These are phyloP conservation scores for Drosophila paulistorum DNA, from an alignment of 1,140 invertebrate genomes.

Conservation along the genomic window DNA sequence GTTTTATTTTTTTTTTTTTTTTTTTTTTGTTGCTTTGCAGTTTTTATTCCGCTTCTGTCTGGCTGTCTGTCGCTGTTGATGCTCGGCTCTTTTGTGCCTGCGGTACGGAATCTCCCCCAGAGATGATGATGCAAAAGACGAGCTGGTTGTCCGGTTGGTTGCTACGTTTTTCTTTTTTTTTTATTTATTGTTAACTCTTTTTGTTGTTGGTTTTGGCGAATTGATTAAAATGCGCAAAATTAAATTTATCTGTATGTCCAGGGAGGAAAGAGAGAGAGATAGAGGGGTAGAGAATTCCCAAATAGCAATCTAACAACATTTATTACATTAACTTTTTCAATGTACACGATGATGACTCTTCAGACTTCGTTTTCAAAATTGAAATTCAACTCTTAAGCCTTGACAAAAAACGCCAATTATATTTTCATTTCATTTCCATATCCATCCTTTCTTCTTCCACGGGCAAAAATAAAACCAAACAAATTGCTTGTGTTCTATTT, in stretches of 20 bases:
- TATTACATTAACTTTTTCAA: constrained; percentile 1
- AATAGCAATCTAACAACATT: constrained; percentile 4
- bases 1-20: constrained; percentile 45
- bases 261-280: neutral
- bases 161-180: neutral
- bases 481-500: too few relatives aligned
- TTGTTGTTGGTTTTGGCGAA: constrained; percentile 8
- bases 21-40: constrained; percentile 37
- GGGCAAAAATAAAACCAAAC: too few relatives aligned
- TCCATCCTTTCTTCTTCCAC: too few relatives aligned
- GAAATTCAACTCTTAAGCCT: neutral
- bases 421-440: too few relatives aligned
- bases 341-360: neutral
- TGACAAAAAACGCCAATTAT: too few relatives aligned
- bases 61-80: neutral
- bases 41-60: constrained; percentile 5
- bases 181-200: constrained; percentile 19
- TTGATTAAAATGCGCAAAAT: constrained; percentile 14
- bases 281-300: neutral
- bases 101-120: neutral
- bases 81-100: neutral
- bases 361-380: neutral
- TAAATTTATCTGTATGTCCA: constrained; percentile 6
- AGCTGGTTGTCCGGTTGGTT: neutral
- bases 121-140: constrained; percentile 8